phyloP scores from a whole-genome alignment of 2,797 vertebrate genomes.

The Brotogeris chrysoptera region DNA sequence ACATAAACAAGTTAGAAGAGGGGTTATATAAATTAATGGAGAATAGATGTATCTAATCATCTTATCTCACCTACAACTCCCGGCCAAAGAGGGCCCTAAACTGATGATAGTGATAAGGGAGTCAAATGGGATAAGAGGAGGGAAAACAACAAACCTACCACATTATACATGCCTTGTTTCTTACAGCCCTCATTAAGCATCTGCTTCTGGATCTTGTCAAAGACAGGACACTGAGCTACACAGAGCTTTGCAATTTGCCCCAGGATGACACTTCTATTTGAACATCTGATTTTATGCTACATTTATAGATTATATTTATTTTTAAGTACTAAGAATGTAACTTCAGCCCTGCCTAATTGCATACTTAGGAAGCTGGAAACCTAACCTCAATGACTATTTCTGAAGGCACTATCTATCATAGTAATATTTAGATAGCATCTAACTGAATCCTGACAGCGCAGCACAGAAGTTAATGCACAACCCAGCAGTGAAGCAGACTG shows the following conservation, averaged over 20 bases:
- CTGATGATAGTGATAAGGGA: not conserved
- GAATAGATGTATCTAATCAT: not conserved
- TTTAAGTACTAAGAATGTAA: constrained; percentile 27
- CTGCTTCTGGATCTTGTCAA: constrained; percentile 44
- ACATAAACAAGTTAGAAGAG: constrained; percentile 40
- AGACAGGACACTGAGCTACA: not conserved
- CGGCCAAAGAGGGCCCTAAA: not conserved
- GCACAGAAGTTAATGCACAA: not conserved
- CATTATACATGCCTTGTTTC: constrained; percentile 11
- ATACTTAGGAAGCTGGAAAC: not conserved
- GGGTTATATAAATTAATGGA: constrained; percentile 13
- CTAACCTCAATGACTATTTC: not conserved
- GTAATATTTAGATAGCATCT: constrained; percentile 29
- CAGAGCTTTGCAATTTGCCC: not conserved
- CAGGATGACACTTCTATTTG: constrained; percentile 16
- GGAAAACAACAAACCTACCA: not conserved
- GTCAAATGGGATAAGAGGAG: not conserved
- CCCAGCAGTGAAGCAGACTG: not conserved
- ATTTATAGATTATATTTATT: constrained; percentile 39
- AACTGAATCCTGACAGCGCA: not conserved
- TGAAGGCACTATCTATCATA: not conserved
- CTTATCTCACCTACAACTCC: not conserved
- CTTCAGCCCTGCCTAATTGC: not conserved
- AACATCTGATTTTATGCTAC: constrained; percentile 5
- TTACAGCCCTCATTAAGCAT: not conserved